phyloP scores from a whole-genome alignment of 2,113 vertebrate species.

The Prionailurus viverrinus region DNA sequence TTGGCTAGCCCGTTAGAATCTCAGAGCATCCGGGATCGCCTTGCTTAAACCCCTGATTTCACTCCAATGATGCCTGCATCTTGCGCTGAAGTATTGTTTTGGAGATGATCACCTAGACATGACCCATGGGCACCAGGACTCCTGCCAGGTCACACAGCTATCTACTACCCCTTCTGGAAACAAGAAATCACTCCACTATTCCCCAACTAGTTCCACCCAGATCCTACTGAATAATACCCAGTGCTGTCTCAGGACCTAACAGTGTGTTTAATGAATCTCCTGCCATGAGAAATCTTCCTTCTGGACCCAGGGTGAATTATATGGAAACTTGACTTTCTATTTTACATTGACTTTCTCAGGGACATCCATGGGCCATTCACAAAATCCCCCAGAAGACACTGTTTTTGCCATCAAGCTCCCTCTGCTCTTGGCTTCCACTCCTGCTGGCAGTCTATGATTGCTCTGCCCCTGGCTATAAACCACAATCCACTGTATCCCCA shows the following conservation, averaged over 20 bases:
- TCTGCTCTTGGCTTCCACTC: neutral
- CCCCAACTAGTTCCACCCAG: neutral
- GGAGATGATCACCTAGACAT: conserved; percentile 61
- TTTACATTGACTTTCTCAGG: neutral
- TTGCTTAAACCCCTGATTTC: conserved; percentile 41
- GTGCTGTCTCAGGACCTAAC: neutral
- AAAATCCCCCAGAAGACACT: neutral
- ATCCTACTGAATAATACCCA: neutral
- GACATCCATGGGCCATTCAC: neutral
- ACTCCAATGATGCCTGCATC: neutral
- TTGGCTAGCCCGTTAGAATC: neutral
- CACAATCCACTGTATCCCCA: neutral
- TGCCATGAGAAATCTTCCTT: neutral
- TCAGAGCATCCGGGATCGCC: conserved; percentile 70
- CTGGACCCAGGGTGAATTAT: rapidly evolving
- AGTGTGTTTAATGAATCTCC: rapidly evolving
- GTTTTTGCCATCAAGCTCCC: rapidly evolving
- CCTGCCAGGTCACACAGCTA: neutral
- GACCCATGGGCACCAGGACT: conserved; percentile 26
- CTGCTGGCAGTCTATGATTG: neutral
- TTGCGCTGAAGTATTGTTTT: conserved; percentile 29
- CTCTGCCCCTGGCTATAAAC: conserved; percentile 17
- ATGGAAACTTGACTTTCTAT: neutral
- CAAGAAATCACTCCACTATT: neutral
- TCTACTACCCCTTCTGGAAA: neutral